phyloP scores from a whole-genome alignment of 2,113 vertebrate species.

The Acanthisitta chloris region DNA sequence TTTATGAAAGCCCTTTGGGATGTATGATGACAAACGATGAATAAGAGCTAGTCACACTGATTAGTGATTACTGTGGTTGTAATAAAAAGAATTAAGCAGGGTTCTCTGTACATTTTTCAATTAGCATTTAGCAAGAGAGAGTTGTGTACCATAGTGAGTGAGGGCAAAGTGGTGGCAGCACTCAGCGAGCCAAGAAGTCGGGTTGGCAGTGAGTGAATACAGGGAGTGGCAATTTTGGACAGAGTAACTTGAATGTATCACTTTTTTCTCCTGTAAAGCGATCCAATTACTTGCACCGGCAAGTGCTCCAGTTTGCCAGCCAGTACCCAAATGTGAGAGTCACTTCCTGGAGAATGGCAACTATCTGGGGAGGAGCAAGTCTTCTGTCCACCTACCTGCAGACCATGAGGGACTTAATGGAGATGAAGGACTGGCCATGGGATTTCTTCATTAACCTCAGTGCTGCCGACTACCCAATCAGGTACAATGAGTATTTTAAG shows the following conservation, averaged over 20 bases:
- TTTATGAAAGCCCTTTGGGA: background rate
- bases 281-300: constrained; percentile 92
- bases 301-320: constrained; percentile 82
- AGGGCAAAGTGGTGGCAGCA: background rate
- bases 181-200: background rate
- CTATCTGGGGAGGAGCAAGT: constrained; percentile 98
- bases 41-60: background rate
- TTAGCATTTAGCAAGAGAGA: background rate
- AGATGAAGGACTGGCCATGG: constrained; percentile 96
- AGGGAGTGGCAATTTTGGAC: background rate
- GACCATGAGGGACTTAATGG: constrained; percentile 92
- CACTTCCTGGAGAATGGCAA: constrained; percentile 96
- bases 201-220: background rate
- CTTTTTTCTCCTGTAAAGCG: constrained; percentile 77
- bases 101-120: background rate
- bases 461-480: constrained; percentile 96
- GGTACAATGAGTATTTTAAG: constrained; percentile 66
- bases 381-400: constrained; percentile 94
- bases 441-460: constrained; percentile 99
- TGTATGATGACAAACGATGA: background rate
- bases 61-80: background rate
- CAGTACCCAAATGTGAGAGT: constrained; percentile 91
- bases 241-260: constrained; percentile 1
- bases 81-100: background rate
- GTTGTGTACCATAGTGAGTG: background rate